Evolutionary conservation across 2,797 vertebrate species (phyloP).

Genomic region (Protonibea diacanthus): DNA sequence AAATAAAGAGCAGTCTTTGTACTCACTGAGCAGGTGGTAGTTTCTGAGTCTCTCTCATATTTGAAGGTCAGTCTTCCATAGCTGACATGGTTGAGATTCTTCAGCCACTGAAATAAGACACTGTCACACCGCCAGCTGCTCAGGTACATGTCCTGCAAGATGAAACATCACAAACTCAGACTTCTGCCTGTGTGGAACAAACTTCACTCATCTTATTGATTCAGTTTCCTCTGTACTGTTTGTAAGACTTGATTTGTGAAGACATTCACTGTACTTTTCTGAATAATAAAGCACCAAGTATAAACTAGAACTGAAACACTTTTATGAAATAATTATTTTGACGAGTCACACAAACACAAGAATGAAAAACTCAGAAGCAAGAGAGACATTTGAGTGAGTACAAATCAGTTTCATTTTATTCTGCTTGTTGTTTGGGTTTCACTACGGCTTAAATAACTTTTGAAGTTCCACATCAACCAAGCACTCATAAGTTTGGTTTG

Average conservation of each 20-base stretch:
- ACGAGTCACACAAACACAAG: background rate
- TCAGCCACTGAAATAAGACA: slow-evolving; percentile 99
- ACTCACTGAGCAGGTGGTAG: slow-evolving; percentile 99
- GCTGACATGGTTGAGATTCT: slow-evolving; percentile 99
- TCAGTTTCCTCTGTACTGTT: background rate
- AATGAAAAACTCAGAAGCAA: background rate
- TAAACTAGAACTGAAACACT: background rate
- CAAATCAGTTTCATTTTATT: background rate
- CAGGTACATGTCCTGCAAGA: slow-evolving; percentile 95
- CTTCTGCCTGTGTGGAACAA: background rate
- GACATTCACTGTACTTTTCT: background rate
- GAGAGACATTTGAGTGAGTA: background rate
- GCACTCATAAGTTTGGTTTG: background rate
- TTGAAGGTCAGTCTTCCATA: slow-evolving; percentile 98
- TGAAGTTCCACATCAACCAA: background rate
- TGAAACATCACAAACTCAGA: slow-evolving; percentile 16
- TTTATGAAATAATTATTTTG: slow-evolving; percentile 6
- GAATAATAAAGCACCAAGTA: background rate
- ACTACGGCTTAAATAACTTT: too few species aligned
- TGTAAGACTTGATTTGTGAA: background rate
- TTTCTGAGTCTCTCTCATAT: slow-evolving; percentile 99
- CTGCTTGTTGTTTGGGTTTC: background rate
- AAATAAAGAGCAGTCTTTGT: background rate
- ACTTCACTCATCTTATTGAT: background rate
- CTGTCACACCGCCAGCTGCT: slow-evolving; percentile 98